Evolutionary conservation across 2,797 vertebrate genomes (phyloP).

Genomic region (Malurus leucopterus): DNA sequence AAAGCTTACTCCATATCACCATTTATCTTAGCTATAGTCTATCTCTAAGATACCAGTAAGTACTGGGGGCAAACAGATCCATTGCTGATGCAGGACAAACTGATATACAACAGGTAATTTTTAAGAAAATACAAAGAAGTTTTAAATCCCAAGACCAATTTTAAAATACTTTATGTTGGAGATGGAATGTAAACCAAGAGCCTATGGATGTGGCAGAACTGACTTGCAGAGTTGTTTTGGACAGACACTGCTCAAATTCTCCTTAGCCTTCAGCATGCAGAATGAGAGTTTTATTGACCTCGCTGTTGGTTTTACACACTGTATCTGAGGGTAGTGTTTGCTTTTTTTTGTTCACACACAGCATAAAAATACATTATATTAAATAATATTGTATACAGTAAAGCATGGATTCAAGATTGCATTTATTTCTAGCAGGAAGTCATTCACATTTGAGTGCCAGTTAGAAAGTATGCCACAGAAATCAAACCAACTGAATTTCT

Average conservation of each 20-base stretch:
- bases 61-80: not conserved
- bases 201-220: not conserved
- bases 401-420: not conserved
- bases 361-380: not conserved
- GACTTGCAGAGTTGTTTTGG: not conserved
- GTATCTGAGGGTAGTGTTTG: not conserved
- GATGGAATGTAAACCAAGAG: not conserved
- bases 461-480: not conserved
- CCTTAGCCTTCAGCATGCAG: not conserved
- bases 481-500: not conserved
- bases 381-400: not conserved
- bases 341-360: not conserved
- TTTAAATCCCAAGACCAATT: not conserved
- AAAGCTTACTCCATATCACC: not conserved
- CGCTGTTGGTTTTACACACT: not conserved
- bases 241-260: not conserved
- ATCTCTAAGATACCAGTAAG: not conserved
- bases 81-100: not conserved
- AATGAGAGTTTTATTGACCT: not conserved
- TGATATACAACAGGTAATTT: not conserved
- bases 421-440: not conserved
- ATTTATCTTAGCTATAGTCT: not conserved
- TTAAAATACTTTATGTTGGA: not conserved
- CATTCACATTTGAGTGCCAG: not conserved
- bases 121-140: not conserved